Evolutionary conservation across 2,797 vertebrate genomes (phyloP), one percentile per base, ranked within the genome.

Genomic region (Stomatorhinus walkeri): DNA sequence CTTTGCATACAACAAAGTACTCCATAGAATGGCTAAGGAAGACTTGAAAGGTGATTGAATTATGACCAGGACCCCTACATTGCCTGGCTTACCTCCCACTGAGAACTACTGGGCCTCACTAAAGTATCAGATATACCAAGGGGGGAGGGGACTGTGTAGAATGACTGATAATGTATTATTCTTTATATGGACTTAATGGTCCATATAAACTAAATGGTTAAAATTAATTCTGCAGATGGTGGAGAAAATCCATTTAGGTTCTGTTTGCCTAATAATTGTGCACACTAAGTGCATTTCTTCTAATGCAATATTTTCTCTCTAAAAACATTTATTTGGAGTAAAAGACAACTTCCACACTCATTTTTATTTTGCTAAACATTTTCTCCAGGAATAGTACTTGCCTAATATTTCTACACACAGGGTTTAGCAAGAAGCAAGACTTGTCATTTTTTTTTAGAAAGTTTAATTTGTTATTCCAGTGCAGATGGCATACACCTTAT

Each of bases 381-480:
- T 8, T 59, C 56, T 59, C 56, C n/a, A 59, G n/a, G 7, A 22
- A 59, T 59, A 59, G n/a, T 59, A 59, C 56, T 59, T 59, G 54
- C 19, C 54, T 59, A 22, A 59, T 59, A 59, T 22, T 22, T 59
- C 56, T 2, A 7, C 56, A 59, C n/a, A 59, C n/a, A n/a, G 1
- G 19, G 54, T 56, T 56, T 19, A 16, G 85, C 56, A 52, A 54
- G 51, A 14, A 52, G 32, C 72, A 81, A n/a, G 36, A 89, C 28
- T 14, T 52, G 19, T 24, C 22, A 46, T 64, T 43, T 87, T 59
- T 22, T 87, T 81, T 48, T 4, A 43, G 79, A 16, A 89, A 76
- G 46, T 89, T 89, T 87, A 87, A 89, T 89, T 56, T n/a, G 87
- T 36, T 49, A 28, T 54, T 87, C 48, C 64, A 81, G 49, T 24